Base-by-base conservation (phyloP, 2,888 invertebrate genomes). In the Keiferia lycopersicella region DNA sequence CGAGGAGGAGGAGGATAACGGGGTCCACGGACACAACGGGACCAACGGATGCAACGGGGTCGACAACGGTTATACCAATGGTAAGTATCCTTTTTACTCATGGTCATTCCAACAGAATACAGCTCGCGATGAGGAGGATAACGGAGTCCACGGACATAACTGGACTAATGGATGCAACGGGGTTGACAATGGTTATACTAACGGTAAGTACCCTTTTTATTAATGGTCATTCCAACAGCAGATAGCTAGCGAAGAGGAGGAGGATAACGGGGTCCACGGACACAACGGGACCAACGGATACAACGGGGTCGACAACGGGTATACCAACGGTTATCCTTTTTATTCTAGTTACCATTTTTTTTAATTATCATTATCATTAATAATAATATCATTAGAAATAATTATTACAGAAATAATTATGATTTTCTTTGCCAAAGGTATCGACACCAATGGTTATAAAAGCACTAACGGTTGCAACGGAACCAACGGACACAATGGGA, bases 211-310 rank as follows among this genome's bases (percentile, higher is more conserved):
- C 14, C 3, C 3, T 8, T 6, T 12, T 39, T 11, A 39, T 1
- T 39, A 39, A n/a, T n/a, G n/a, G n/a, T n/a, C n/a, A n/a, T n/a
- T n/a, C 14, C 83, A 41, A n/a, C 41, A 41, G 41, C 14, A 81
- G 64, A 68, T 78, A 61, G 81, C 78, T 69, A 78, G 83, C 76
- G 87, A n/a, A n/a, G n/a, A 85, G 64, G 79, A 78, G 71, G 69
- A 69, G 26, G 26, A 26, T 26, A 2, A 26, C 14, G 22, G 11
- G 30, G 68, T 69, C 63, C 77, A 76, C 64, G 76, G 77, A 12
- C 67, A 73, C 58, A 77, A 73, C 65, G 51, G 65, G 53, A 51
- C 20, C 11, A 51, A 22, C 10, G 75, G 71, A 0, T 60, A 66
- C 63, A 77, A 74, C 66, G 80, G 71, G 67, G 71, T 56, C 10